phyloP scores from a whole-genome alignment of 2,113 vertebrate species.

The Oreotragus oreotragus region DNA sequence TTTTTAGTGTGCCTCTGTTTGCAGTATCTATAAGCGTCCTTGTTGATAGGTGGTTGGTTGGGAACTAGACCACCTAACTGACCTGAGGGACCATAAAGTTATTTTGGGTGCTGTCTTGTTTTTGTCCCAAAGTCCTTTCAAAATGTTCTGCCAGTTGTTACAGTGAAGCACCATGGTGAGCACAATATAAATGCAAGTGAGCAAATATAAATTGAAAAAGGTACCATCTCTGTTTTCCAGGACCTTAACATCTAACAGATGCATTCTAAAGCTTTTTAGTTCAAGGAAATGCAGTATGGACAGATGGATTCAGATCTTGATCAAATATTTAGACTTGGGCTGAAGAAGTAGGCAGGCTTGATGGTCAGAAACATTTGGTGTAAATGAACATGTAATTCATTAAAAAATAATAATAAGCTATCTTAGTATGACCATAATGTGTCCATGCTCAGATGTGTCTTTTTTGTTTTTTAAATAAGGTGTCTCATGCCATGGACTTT shows the following conservation, averaged over 20 bases:
- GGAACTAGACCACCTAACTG: neutral
- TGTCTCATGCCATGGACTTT: neutral
- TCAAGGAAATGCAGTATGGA: neutral
- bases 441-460: neutral
- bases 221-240: neutral
- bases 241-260: neutral
- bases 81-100: neutral
- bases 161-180: neutral
- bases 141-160: neutral
- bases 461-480: neutral
- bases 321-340: neutral
- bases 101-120: neutral
- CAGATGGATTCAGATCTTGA: neutral
- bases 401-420: neutral
- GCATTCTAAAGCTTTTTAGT: neutral
- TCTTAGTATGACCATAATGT: neutral
- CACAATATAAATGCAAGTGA: constrained; percentile 7
- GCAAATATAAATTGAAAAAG: neutral
- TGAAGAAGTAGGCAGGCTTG: neutral
- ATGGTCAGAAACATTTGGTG: neutral
- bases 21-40: neutral
- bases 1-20: neutral
- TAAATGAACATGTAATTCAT: neutral
- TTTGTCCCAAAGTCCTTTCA: constrained; percentile 37
- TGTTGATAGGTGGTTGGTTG: neutral